These are phyloP conservation scores for Papilio xuthus DNA, from an alignment of 1,140 invertebrate genomes.

Conservation along the genomic window DNA sequence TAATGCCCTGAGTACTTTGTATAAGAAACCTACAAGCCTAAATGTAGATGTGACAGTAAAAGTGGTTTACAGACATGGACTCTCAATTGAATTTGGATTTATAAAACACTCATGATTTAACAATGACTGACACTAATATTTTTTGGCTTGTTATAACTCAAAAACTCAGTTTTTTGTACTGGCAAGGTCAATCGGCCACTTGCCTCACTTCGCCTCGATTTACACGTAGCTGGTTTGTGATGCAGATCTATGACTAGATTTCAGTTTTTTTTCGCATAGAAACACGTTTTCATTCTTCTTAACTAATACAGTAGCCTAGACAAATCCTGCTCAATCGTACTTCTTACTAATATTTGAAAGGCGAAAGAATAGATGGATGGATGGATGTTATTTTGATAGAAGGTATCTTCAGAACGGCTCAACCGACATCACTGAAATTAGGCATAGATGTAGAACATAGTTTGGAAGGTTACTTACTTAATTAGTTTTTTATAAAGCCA, in stretches of 20 bases:
- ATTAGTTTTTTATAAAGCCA: too few species aligned
- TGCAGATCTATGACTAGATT: slow-evolving; percentile 1
- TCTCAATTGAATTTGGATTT: background rate
- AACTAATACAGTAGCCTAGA: background rate
- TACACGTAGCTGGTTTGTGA: background rate
- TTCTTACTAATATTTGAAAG: too few species aligned
- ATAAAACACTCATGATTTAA: background rate
- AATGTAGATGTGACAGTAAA: background rate
- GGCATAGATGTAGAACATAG: too few species aligned
- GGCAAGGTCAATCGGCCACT: background rate
- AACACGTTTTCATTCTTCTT: background rate
- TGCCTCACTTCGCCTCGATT: background rate
- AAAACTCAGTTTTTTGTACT: background rate
- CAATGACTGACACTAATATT: background rate
- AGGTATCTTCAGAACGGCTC: too few species aligned
- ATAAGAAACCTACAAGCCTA: too few species aligned
- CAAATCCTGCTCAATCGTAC: background rate
- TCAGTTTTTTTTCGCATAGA: background rate
- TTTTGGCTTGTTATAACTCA: background rate
- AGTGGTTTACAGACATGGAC: background rate
- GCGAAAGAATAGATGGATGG: too few species aligned
- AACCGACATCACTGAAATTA: too few species aligned
- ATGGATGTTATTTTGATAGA: too few species aligned
- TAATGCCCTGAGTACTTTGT: too few species aligned
- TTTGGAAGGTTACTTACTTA: too few species aligned